phyloP scores from a whole-genome alignment of 2,797 vertebrate genomes.

The Acropternis orthonyx region DNA sequence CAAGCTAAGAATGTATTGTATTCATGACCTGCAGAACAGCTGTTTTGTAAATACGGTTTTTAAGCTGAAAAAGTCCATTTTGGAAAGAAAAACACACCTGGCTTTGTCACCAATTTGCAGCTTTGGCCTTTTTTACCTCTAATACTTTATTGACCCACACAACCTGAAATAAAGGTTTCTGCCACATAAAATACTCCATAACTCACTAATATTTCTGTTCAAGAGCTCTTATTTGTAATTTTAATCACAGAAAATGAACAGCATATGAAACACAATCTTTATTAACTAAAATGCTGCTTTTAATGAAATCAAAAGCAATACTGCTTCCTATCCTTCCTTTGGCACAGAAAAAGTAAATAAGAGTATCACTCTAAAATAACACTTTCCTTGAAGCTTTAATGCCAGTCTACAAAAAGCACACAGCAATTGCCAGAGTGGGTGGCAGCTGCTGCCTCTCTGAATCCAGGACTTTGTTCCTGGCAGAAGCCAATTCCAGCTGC shows the following conservation, averaged over 20 bases:
- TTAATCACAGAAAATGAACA: not conserved
- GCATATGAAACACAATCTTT: not conserved
- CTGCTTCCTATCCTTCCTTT: not conserved
- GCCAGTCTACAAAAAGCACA: not conserved
- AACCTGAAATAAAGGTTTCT: not conserved
- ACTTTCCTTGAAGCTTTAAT: not conserved
- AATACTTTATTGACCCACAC: not conserved
- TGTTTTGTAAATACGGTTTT: not conserved
- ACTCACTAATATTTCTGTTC: not conserved
- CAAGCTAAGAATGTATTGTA: not conserved
- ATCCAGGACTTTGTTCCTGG: not conserved
- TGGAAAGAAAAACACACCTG: not conserved
- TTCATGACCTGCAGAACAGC: not conserved
- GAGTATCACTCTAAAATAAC: not conserved
- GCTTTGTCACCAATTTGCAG: not conserved
- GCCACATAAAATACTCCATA: not conserved
- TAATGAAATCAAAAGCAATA: not conserved
- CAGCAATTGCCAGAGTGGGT: not conserved
- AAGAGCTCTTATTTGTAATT: not conserved
- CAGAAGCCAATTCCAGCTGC: conserved; percentile 14
- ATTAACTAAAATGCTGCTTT: not conserved
- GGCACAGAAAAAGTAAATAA: not conserved
- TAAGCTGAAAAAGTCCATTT: not conserved
- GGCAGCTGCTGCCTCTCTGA: not conserved
- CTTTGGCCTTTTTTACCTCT: not conserved